Evolutionary conservation across 2,888 invertebrate genomes (phyloP), one percentile per base, ranked within the genome.

Genomic region (Drosophila antonietae): DNA sequence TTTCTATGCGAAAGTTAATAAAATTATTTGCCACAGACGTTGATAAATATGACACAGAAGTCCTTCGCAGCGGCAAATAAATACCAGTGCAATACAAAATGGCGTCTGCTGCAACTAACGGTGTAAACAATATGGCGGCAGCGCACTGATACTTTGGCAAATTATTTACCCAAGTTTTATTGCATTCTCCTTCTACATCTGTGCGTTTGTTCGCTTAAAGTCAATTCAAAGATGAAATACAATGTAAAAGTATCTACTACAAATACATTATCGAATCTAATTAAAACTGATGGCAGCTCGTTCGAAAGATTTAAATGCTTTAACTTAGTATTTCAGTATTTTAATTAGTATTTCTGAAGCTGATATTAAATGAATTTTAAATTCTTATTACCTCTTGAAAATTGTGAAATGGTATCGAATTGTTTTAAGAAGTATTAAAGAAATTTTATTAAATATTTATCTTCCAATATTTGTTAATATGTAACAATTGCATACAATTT

Each of bases 11-110:
- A 89, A 90, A 90, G 88, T 90, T 91, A 89, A 90, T 91, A 89
- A 90, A 91, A 90, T 90, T 90, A 90, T 89, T 88, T 88, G 91
- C 90, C 83, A 86, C 90, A 87, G 87, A 87, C 90, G 76, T 89
- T 90, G 89, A 90, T 91, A 91, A 90, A 90, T 88, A 89, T 89
- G 90, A 83, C 83, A 87, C 75, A 72, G 56, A 69, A 73, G 74
- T 73, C 39, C 41, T 41, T 69, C 63, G 77, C 72, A 80, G 74
- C 76, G 63, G 63, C 79, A 67, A 76, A 83, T 83, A 88, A 78
- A 80, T 80, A 88, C 62, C 67, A 73, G 69, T 39, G 52, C 70
- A 62, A 43, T 28, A 75, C 72, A 77, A 58, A 72, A 62, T 73
- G 64, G 63, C 59, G 63, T 44, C 79, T 52, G 63, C 60, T 58